These are phyloP conservation scores for Amphiduros pacificus DNA, from an alignment of 2,888 invertebrate genomes.

Conservation along the genomic window DNA sequence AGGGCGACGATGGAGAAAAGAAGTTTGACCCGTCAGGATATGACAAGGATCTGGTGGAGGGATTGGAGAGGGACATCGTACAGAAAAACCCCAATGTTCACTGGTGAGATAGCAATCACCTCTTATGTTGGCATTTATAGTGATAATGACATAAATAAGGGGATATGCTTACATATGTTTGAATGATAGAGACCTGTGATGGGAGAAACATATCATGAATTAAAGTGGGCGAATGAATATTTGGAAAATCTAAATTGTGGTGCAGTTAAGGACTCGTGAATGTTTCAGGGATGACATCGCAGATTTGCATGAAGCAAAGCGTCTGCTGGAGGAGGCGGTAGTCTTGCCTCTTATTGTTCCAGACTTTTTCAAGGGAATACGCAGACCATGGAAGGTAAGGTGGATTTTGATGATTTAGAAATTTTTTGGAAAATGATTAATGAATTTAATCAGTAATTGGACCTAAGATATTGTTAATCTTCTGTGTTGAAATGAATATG, in stretches of 20 bases:
- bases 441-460: too few species aligned
- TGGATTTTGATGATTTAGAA: not conserved
- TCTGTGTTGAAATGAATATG: too few species aligned
- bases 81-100: conserved; percentile 94
- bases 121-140: too few species aligned
- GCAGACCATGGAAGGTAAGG: conserved; percentile 89
- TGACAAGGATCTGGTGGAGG: conserved; percentile 90
- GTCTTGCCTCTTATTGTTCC: conserved; percentile 98
- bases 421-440: not conserved
- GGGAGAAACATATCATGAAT: too few species aligned
- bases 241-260: too few species aligned
- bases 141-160: too few species aligned
- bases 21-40: conserved; percentile 83
- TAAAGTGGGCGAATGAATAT: too few species aligned
- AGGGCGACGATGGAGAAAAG: conserved; percentile 63
- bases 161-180: too few species aligned
- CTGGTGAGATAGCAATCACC: conserved; percentile 73
- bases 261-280: too few species aligned
- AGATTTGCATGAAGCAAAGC: conserved; percentile 61
- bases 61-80: conserved; percentile 92
- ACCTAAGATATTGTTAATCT: too few species aligned
- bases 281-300: conserved; percentile 60
- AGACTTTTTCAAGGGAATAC: conserved; percentile 94
- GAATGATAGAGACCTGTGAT: too few species aligned
- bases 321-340: conserved; percentile 92